Percentiles rank a stretch among this genome's conserved stretches.
Conservation (phyloP, 2,888 invertebrate species). For the Parochlus steinenii region DNA sequence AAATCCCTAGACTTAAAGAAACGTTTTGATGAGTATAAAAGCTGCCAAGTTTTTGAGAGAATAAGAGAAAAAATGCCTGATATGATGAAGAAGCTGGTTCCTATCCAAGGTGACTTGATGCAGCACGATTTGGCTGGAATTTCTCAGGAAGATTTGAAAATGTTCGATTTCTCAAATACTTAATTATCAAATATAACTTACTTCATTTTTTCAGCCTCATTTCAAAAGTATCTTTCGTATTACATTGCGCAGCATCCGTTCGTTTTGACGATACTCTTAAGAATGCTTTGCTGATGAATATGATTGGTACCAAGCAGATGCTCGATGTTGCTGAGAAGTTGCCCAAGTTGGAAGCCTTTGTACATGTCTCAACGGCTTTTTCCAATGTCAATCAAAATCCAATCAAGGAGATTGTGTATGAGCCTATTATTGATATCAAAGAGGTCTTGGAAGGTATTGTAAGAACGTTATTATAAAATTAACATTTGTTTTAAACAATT, state of each 20-base stretch:
- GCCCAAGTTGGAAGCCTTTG: conserved; percentile 20
- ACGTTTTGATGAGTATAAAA: conserved; percentile 13
- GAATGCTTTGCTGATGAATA: conserved; percentile 18
- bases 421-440: conserved; percentile 17
- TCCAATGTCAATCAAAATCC: conserved; percentile 34
- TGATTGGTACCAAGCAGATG: conserved; percentile 15
- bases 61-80: not conserved
- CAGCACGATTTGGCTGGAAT: not conserved
- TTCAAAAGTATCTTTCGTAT: conserved; percentile 28
- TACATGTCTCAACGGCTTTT: conserved; percentile 39
- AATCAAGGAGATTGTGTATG: conserved; percentile 34
- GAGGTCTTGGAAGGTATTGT: conserved; percentile 12
- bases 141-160: conserved; percentile 2
- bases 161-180: too few species aligned
- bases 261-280: conserved; percentile 34
- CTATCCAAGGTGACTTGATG: conserved; percentile 7
- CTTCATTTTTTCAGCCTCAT: conserved; percentile 7
- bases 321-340: conserved; percentile 14
- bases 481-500: too few species aligned
- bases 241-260: conserved; percentile 38
- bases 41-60: conserved; percentile 11
- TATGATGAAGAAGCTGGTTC: not conserved
- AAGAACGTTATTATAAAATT: too few species aligned
- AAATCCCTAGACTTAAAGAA: conserved; percentile 9
- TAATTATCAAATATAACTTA: too few species aligned